Conservation (phyloP, 2,888 invertebrate species). For the Trissoscelio sp. region DNA sequence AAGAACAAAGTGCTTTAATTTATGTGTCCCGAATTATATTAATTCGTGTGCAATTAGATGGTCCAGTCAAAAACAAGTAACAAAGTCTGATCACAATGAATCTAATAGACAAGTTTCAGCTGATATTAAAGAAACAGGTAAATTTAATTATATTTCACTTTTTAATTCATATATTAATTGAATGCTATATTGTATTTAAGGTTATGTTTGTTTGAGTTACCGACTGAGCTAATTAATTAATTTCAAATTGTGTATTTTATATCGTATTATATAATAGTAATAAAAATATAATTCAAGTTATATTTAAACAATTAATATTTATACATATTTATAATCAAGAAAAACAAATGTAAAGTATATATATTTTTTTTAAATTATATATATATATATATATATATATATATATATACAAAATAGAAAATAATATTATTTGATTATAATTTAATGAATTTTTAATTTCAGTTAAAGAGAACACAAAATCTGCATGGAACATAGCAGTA, state of each 20-base stretch:
- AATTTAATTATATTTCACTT: not conserved
- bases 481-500: slow-evolving; percentile 92
- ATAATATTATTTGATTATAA: slow-evolving; percentile 7
- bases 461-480: slow-evolving; percentile 96
- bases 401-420: too few relatives aligned
- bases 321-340: too few relatives aligned
- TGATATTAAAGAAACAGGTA: slow-evolving; percentile 79
- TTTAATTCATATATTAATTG: not conserved
- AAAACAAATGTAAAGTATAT: too few relatives aligned
- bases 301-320: too few relatives aligned
- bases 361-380: too few relatives aligned
- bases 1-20: not conserved
- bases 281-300: too few relatives aligned
- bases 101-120: slow-evolving; percentile 74
- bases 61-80: slow-evolving; percentile 72
- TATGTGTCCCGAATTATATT: not conserved
- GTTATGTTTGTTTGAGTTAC: too few relatives aligned
- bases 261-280: too few relatives aligned
- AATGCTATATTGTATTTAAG: too few relatives aligned
- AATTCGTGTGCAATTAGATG: slow-evolving; percentile 61
- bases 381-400: too few relatives aligned
- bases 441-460: slow-evolving; percentile 70
- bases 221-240: too few relatives aligned
- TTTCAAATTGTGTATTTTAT: too few relatives aligned
- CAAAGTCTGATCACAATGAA: slow-evolving; percentile 70